Conservation (phyloP, 35 echinoderm and acorn worm species). For the Apostichopus californicus region DNA sequence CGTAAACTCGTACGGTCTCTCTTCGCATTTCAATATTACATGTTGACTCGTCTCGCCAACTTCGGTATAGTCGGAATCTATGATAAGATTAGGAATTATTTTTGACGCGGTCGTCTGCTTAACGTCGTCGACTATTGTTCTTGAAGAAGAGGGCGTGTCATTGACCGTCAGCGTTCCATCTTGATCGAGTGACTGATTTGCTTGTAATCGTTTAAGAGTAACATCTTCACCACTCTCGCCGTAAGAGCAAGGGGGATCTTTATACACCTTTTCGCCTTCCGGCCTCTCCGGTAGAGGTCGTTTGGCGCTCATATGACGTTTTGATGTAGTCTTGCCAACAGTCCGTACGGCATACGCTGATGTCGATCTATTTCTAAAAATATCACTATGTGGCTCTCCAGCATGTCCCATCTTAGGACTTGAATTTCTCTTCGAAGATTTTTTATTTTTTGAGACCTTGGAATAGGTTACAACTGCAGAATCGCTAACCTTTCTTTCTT, state of each 20-base stretch:
- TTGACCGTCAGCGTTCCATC: neutral
- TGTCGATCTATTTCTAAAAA: neutral
- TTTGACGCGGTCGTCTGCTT: neutral
- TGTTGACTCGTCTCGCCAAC: neutral
- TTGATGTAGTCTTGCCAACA: conserved; percentile 3
- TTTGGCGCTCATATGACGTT: conserved; percentile 33
- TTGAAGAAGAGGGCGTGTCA: neutral
- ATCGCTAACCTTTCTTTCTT: conserved; percentile 21
- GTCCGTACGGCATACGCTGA: conserved; percentile 39
- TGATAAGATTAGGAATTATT: neutral
- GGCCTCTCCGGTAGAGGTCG: conserved; percentile 43
- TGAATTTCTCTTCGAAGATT: neutral
- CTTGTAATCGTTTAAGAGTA: neutral
- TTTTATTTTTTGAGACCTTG: conserved; percentile 37
- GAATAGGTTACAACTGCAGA: conserved; percentile 11
- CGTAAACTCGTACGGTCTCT: conserved; percentile 40
- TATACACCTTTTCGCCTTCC: neutral
- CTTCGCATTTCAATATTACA: neutral
- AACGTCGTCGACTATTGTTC: no score
- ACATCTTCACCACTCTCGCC: neutral
- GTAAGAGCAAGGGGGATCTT: conserved; percentile 10
- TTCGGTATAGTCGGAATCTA: conserved; percentile 40
- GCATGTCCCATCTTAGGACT: neutral
- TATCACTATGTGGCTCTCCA: neutral
- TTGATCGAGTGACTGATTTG: neutral